Percentiles rank a stretch among this genome's conserved stretches.
Conservation (phyloP, 2,797 vertebrate species). For the Rhabdophis nuchalis region DNA sequence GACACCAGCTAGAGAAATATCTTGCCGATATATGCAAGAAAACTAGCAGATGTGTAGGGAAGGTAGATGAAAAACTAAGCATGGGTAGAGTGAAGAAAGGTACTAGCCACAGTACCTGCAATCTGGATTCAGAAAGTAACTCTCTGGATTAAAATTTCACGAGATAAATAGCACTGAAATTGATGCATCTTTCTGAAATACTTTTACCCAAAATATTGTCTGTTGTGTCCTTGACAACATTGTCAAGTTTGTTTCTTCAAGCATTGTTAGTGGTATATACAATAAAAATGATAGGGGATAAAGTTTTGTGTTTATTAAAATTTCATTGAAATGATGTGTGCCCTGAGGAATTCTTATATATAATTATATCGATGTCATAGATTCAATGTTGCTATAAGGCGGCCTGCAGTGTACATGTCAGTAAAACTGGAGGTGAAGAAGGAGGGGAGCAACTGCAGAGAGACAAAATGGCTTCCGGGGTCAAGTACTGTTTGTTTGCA, state of each 20-base stretch:
- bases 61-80: accelerated
- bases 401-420: not conserved
- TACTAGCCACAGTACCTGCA: too few relatives aligned
- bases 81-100: accelerated
- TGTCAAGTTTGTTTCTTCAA: not conserved
- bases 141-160: not conserved
- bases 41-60: not conserved
- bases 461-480: not conserved
- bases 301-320: not conserved
- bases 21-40: accelerated
- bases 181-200: not conserved
- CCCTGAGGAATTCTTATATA: not conserved
- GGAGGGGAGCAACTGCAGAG: not conserved
- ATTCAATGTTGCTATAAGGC: not conserved
- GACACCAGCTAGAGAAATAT: not conserved
- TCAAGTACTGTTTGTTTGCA: not conserved
- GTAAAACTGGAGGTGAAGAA: not conserved
- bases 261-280: not conserved
- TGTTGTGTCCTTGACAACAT: too few relatives aligned
- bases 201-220: too few relatives aligned
- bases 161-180: not conserved
- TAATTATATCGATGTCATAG: not conserved
- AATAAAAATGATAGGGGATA: not conserved
- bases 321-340: not conserved
- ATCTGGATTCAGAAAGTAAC: not conserved